Conservation (phyloP, 2,797 vertebrate species). For the Schizothorax lantsangensis region DNA sequence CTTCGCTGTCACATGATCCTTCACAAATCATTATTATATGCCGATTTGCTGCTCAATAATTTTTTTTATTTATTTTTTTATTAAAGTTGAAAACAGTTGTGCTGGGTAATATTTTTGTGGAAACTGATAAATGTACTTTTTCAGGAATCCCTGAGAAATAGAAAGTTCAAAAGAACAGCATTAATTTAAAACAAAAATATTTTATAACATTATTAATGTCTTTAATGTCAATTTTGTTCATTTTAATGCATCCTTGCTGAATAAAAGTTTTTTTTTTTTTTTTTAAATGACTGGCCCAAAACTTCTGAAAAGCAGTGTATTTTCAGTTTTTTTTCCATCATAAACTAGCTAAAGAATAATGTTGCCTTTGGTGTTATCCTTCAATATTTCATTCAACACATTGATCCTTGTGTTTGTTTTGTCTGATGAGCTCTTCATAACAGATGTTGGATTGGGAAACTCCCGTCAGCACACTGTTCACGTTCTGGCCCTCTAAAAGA, state of each 20-base stretch:
- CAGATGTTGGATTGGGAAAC: neutral
- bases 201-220: too few relatives aligned
- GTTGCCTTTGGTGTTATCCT: neutral
- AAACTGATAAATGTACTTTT: neutral
- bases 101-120: neutral
- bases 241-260: neutral
- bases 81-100: neutral
- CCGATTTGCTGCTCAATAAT: neutral
- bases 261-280: neutral
- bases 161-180: too few relatives aligned
- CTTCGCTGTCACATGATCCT: neutral
- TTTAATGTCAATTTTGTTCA: too few relatives aligned
- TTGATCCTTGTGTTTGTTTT: slow-evolving; percentile 14
- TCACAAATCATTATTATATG: neutral
- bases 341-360: too few relatives aligned
- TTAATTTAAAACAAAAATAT: too few relatives aligned
- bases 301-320: too few relatives aligned
- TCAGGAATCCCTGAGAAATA: neutral
- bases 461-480: neutral
- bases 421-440: neutral
- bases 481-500: neutral
- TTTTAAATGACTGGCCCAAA: too few relatives aligned
- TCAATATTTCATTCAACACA: neutral
- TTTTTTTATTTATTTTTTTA: neutral
- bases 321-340: too few relatives aligned